Base-by-base conservation (phyloP, 1,140 invertebrate genomes). In the Druon quercuslanigerum region DNA sequence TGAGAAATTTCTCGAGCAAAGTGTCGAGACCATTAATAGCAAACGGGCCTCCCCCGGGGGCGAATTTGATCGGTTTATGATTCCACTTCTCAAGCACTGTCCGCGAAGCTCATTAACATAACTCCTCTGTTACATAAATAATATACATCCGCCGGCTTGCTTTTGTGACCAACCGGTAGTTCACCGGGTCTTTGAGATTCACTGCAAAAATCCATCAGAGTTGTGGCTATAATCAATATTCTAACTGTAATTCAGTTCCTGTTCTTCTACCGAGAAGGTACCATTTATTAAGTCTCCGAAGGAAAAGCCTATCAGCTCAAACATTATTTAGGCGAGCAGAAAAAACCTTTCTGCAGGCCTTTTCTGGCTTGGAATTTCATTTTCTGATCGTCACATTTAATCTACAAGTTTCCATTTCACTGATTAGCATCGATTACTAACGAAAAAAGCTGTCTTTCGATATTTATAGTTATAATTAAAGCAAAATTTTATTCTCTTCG, bases 21-120 rank as follows among this genome's bases (percentile, higher is more conserved):
- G 60, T 66, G 60, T 66, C 60, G 60, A 40, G 60, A 66, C 60
- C 60, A 66, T 66, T 66, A 66, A 66, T 66, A 66, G 33, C 60
- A 40, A 16, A 14, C 60, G 60, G 25, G 60, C 33, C 60, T 66
- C 60, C 60, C 60, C 40, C 33, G 25, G 40, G 57, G 60, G 60
- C 60, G 60, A 66, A 66, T 66, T 66, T 25, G 60, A 66, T 66
- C 60, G 60, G 46, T 66, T 66, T 66, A 66, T 66, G 25, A 66
- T 40, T 66, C 25, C 60, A 66, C 57, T 66, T 66, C 57, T 40
- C 60, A 40, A 40, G 60, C 8, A 33, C 16, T 66, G 60, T 66
- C 60, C n/a, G n/a, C 33, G 60, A 66, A 33, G 60, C 60, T 66
- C 60, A 66, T 66, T 66, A 66, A 40, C 60, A 66, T 66, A 66